Evolutionary conservation across 2,888 invertebrate genomes (phyloP).

Genomic region (Cataglyphis livida): DNA sequence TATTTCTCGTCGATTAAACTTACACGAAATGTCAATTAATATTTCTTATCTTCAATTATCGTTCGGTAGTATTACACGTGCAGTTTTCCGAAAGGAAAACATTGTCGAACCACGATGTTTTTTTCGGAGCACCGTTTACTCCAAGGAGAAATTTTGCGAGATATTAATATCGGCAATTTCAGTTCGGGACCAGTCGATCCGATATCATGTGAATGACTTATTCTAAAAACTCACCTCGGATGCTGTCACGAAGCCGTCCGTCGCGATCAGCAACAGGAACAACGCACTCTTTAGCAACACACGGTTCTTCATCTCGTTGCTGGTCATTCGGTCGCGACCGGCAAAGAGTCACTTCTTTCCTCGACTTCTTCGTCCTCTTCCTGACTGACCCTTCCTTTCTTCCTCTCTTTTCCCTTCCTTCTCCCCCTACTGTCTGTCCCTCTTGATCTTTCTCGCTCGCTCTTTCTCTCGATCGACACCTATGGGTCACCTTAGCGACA

Average conservation of each 20-base stretch:
- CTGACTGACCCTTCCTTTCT: slow-evolving; percentile 30
- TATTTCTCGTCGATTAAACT: not conserved
- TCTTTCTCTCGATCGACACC: slow-evolving; percentile 37
- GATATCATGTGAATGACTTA: not conserved
- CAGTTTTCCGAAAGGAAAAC: not conserved
- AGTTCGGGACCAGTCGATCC: not conserved
- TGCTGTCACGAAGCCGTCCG: slow-evolving; percentile 61
- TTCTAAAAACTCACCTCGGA: slow-evolving; percentile 73
- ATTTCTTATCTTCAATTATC: not conserved
- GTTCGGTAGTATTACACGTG: not conserved
- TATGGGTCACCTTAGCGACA: slow-evolving; percentile 59
- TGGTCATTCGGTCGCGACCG: slow-evolving; percentile 45
- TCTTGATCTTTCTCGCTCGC: slow-evolving; percentile 19
- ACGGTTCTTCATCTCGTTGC: slow-evolving; percentile 63
- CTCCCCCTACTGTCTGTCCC: not conserved
- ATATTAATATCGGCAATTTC: slow-evolving; percentile 1
- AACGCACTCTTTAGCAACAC: slow-evolving; percentile 75
- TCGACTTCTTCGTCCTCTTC: slow-evolving; percentile 63
- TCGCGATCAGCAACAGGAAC: slow-evolving; percentile 69
- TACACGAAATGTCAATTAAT: slow-evolving; percentile 8
- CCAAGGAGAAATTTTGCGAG: not conserved
- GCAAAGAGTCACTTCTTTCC: slow-evolving; percentile 54
- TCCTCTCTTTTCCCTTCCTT: not conserved
- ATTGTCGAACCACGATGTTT: not conserved
- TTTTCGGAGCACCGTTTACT: slow-evolving; percentile 10